These are phyloP conservation scores for Neoitamus cyanurus DNA, from an alignment of 2,888 invertebrate species.

Conservation along the genomic window DNA sequence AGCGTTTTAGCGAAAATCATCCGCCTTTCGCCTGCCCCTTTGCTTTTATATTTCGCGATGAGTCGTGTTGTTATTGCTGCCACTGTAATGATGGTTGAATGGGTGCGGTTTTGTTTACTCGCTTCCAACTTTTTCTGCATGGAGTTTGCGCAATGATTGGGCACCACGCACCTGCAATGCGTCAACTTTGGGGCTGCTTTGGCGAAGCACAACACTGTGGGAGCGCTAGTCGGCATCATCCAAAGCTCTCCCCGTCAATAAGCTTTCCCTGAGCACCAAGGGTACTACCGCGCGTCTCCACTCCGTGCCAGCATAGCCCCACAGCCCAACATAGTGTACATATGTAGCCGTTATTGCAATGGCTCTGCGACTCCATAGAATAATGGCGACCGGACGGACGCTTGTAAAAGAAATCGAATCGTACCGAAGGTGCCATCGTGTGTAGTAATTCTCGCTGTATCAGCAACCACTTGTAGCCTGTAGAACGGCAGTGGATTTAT, in stretches of 20 bases:
- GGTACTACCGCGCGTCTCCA: not conserved
- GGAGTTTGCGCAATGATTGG: conserved; percentile 77
- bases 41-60: conserved; percentile 68
- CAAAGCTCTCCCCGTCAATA: not conserved
- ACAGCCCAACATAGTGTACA: not conserved
- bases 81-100: conserved; percentile 41
- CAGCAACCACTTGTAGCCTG: conserved; percentile 21
- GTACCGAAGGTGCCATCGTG: not conserved
- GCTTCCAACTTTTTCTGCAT: conserved; percentile 41
- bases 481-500: not conserved
- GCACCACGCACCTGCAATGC: conserved; percentile 87
- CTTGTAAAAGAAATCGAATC: not conserved
- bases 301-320: not conserved
- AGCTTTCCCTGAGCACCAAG: not conserved
- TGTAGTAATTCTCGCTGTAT: not conserved
- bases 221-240: not conserved
- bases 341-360: not conserved
- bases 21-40: conserved; percentile 72
- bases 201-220: not conserved
- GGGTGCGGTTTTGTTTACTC: conserved; percentile 55
- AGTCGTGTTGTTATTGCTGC: conserved; percentile 58
- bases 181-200: conserved; percentile 69
- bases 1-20: conserved; percentile 71
- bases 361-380: not conserved
- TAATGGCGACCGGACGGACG: not conserved